Percentiles rank a stretch among this genome's conserved stretches.
Conservation (phyloP, 2,113 vertebrate species). For the Dasyprocta punctata region DNA sequence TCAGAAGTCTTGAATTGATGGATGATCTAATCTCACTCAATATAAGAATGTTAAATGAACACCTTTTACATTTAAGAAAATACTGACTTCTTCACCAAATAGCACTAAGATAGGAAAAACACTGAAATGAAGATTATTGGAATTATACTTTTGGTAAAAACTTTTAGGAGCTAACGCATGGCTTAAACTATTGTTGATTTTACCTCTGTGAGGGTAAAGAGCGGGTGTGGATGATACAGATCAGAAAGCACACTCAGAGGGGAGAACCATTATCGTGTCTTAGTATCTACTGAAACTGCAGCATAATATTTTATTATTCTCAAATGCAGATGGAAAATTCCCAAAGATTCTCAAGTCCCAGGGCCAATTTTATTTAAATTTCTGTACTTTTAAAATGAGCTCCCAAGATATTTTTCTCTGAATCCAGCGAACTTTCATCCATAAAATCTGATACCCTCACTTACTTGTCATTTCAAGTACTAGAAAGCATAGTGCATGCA, state of each 20-base stretch:
- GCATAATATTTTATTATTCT: not conserved
- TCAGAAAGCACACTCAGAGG: not conserved
- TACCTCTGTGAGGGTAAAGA: conserved; percentile 16
- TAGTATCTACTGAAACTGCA: not conserved
- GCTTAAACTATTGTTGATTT: conserved; percentile 22
- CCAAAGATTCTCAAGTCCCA: not conserved
- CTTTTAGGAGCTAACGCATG: not conserved
- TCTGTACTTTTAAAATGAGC: not conserved
- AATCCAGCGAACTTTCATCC: not conserved
- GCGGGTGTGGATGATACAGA: not conserved
- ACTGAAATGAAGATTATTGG: not conserved
- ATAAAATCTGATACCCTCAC: not conserved
- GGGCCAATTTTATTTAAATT: not conserved
- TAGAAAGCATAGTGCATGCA: not conserved
- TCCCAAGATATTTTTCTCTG: not conserved
- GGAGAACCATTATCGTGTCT: not conserved
- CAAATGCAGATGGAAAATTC: not conserved
- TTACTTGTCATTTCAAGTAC: not conserved
- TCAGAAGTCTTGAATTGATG: not conserved
- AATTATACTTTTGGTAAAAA: conserved; percentile 15
- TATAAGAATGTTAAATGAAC: not conserved
- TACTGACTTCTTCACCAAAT: not conserved
- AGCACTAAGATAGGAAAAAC: not conserved
- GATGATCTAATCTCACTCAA: not conserved
- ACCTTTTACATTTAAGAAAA: not conserved